Evolutionary conservation across 2,113 vertebrate genomes (phyloP), one percentile per base, ranked within the genome.

Genomic region (Sinosuthora webbiana): DNA sequence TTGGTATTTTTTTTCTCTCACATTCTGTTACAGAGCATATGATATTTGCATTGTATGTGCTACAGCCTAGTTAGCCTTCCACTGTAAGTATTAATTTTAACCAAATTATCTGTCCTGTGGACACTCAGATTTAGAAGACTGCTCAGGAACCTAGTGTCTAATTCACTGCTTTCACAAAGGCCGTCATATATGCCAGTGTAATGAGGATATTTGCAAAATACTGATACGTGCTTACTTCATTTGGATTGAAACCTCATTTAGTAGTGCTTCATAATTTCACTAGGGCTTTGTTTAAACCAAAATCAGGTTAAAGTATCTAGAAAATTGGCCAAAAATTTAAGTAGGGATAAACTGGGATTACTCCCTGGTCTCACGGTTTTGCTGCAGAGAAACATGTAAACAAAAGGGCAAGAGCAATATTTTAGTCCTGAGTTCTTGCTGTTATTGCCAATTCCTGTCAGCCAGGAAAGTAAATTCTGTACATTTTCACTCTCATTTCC

Each of bases 391-490:
- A 62, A 15, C 19, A 50, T 44, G 25, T 50, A 20, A 78, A 87
- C 33, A 70, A 83, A 76, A 81, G 25, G 83, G 3, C 23, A 84
- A 35, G 70, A 83, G 35, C 77, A 53, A 68, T 68, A 73, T 83
- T 92, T 90, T 30, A 70, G 23, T 67, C 15, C 42, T 44, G 55
- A 87, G 27, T 41, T 96, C 28, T 62, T 69, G 15, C 6, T 75
- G 42, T 63, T 92, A 59, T 55, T 87, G n/a, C n/a, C 56, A 84
- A 42, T 8, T 53, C 31, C 47, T 81, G 50, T 28, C 84, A 94
- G 27, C 27, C 57, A 87, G 31, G 22, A 87, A 84, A 83, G 64
- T 57, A 83, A 87, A 94, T 89, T 87, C 87, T 78, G 33, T 47
- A 50, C 39, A 57, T 84, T 84, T 91, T 60, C 64, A 22, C 25